Base-by-base conservation (phyloP, 2,113 vertebrate species). In the Calyptomena viridis region DNA sequence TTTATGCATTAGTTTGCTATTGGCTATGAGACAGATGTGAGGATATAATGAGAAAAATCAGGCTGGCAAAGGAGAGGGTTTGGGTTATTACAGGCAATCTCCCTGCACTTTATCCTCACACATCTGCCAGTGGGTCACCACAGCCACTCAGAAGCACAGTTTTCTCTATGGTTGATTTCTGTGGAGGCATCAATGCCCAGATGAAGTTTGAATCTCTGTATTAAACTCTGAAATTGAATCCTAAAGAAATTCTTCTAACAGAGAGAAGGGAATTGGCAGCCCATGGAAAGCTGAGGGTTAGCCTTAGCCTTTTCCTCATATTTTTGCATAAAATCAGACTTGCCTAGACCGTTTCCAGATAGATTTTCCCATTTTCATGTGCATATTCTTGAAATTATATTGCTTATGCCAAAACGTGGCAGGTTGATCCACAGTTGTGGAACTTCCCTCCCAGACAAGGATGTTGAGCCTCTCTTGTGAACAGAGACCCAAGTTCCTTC, bases 51-150 rank as follows among this genome's bases (percentile, higher is more conserved):
- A 30, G 25, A 83, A 85, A 68, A 8, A 20, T 92, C 17, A 85
- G 35, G 11, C n/a, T 95, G 49, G 16, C 40, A 58, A 86, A 88
- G 19, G 23, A 76, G 12, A 63, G 11, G 2, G 6, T 69, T 89
- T 52, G 8, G 12, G 19, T 69, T 83, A 28, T n/a, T 67, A 19
- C 25, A 69, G 5, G 14, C 20, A 73, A 68, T 33, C 8, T 67
- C 23, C 9, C 24, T 0, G 0, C 8, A 37, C 2, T 73, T 62
- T 69, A 35, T 56, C 6, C 9, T 17, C 31, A 60, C 7, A 25
- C 21, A 50, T 39, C 40, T 87, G 40, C 22, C 35, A 77, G 12
- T 35, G 13, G 24, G 8, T 69, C 27, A 35, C 23, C 9, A 7
- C 19, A 78, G 55, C 25, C 49, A n/a, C 0, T 0, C 8, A 84